Conservation (phyloP, 2,113 vertebrate genomes). For the Chrysemys picta region DNA sequence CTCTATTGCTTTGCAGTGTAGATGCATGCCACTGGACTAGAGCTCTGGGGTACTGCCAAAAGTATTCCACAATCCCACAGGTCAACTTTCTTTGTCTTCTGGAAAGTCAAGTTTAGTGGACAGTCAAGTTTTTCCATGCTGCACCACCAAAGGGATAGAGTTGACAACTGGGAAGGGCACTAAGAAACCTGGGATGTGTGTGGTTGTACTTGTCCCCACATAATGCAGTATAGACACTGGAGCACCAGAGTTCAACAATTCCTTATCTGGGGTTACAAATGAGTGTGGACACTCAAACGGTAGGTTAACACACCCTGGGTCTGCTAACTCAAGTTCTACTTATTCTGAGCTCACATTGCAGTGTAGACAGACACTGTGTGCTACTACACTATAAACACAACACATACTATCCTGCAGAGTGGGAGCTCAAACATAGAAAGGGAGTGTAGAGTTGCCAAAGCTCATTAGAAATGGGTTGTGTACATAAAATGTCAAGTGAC, state of each 20-base stretch:
- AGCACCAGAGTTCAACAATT: background rate
- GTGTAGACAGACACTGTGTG: background rate
- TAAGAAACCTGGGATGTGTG: background rate
- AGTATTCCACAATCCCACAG: no score
- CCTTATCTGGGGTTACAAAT: background rate
- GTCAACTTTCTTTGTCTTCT: no score
- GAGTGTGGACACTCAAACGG: background rate
- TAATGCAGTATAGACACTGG: background rate
- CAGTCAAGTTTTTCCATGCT: no score
- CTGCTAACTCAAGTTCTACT: background rate
- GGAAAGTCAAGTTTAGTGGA: no score
- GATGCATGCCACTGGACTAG: no score
- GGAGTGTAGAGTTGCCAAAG: background rate
- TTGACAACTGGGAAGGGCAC: background rate
- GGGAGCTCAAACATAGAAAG: background rate
- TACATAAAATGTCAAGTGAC: background rate
- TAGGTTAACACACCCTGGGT: background rate
- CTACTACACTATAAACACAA: background rate
- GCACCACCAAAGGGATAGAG: no score
- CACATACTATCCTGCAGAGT: fast-evolving
- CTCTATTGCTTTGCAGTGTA: no score
- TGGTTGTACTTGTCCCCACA: background rate
- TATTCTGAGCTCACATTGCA: background rate
- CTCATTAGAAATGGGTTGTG: background rate
- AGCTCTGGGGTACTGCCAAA: no score